A percentile compares a stretch with the other conserved stretches of the same genome.
These are phyloP conservation scores for Spialia ferax DNA, from an alignment of 2,888 invertebrate genomes.

Conservation along the genomic window DNA sequence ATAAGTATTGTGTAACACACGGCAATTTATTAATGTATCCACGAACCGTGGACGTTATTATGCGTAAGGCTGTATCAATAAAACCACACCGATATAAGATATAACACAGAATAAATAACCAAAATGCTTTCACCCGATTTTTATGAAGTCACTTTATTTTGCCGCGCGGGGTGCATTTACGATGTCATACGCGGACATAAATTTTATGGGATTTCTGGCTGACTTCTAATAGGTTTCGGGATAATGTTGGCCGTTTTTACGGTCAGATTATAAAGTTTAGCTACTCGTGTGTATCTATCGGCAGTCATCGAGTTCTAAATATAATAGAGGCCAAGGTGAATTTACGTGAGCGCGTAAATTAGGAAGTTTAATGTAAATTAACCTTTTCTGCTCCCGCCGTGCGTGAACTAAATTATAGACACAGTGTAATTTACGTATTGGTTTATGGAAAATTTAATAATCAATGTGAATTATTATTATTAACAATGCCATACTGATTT, in stretches of 20 bases:
- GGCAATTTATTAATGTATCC: neutral
- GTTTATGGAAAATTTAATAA: neutral
- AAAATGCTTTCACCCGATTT: conserved; percentile 47
- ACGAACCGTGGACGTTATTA: neutral
- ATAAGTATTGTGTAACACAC: conserved; percentile 8
- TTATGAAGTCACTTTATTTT: conserved; percentile 68
- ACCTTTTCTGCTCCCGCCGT: conserved; percentile 22
- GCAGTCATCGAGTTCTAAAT: conserved; percentile 7
- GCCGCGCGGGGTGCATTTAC: conserved; percentile 70
- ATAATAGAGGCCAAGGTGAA: conserved; percentile 20
- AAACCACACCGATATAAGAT: conserved; percentile 7
- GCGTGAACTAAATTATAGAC: conserved; percentile 30
- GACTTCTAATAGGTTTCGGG: conserved; percentile 65
- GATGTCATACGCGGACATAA: conserved; percentile 73
- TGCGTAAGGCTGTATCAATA: conserved; percentile 9
- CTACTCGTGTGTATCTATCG: neutral
- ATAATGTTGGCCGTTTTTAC: conserved; percentile 22
- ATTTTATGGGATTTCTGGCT: conserved; percentile 74
- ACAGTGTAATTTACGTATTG: neutral
- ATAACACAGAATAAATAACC: conserved; percentile 6
- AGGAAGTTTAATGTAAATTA: conserved; percentile 26
- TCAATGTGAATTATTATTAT: no score
- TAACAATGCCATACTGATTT: neutral
- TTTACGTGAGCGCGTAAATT: conserved; percentile 29
- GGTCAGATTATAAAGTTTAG: conserved; percentile 18